Percentiles rank a stretch among this genome's conserved stretches.
These are phyloP conservation scores for Larimichthys polyactis DNA, from an alignment of 2,113 vertebrate genomes.

Conservation along the genomic window DNA sequence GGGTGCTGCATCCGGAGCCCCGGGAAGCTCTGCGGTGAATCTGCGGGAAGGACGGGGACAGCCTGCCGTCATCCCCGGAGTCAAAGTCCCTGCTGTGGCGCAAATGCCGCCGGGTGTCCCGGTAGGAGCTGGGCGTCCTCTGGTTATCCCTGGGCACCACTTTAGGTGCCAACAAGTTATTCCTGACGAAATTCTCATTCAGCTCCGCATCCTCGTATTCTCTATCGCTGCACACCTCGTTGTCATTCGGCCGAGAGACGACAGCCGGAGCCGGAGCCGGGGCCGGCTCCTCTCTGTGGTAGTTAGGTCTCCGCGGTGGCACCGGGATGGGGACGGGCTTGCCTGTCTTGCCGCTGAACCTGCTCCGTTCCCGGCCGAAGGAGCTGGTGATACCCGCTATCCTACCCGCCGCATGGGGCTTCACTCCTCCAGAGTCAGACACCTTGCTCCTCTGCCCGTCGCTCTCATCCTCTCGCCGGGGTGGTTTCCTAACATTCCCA, in stretches of 20 bases:
- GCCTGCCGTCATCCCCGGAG: constrained; percentile 82
- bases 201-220: constrained; percentile 88
- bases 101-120: constrained; percentile 64
- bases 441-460: constrained; percentile 38
- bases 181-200: constrained; percentile 86
- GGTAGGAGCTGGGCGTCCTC: constrained; percentile 33
- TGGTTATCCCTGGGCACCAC: constrained; percentile 26
- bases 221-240: constrained; percentile 81
- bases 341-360: constrained; percentile 69
- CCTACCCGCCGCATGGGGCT: constrained; percentile 33
- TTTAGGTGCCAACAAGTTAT: constrained; percentile 81
- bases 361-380: constrained; percentile 55
- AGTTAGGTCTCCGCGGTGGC: constrained; percentile 66
- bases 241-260: constrained; percentile 40
- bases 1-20: constrained; percentile 87
- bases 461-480: constrained; percentile 20
- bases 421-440: constrained; percentile 35
- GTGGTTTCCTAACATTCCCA: constrained; percentile 2
- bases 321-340: constrained; percentile 77
- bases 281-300: constrained; percentile 50
- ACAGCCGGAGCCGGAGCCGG: constrained; percentile 10
- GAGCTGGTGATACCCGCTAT: constrained; percentile 12
- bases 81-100: constrained; percentile 84
- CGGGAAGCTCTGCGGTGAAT: constrained; percentile 51
- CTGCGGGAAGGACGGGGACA: constrained; percentile 73